Evolutionary conservation across 2,113 vertebrate species (phyloP), one percentile per base, ranked within the genome.

Genomic region (Rhinolophus ferrumequinum): DNA sequence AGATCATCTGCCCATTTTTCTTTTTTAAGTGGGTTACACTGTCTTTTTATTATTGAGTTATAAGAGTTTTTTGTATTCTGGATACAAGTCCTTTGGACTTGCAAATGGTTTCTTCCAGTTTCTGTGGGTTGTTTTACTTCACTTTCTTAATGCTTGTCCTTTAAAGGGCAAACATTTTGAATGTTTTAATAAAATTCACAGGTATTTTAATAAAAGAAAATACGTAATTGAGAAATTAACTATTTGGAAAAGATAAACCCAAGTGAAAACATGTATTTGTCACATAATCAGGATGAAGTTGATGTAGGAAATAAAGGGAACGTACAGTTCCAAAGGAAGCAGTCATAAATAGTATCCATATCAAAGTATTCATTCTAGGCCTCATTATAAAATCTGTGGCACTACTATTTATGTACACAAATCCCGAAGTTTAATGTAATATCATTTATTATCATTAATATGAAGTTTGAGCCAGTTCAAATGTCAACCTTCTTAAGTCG

Each of bases 81-180:
- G 16, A 15, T 54, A 76, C 14, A 80, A 84, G 41, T 16, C 30
- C 21, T 9, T 81, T 52, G 72, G 5, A 67, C 41, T 82, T 92
- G 24, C 16, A 96, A 81, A 60, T 69, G 81, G 35, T 83, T 73
- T 89, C 26, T 96, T 56, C 38, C 28, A 33, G 14, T 50, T 41
- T 44, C 41, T 75, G 16, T 44, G 62, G 15, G 19, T 58, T 64
- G 6, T 13, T 35, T 64, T 66, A 9, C 41, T 35, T 47, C 24
- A 33, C 1, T 58, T 56, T 94, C 44, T 92, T 19, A 28, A 56
- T 24, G 67, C 83, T 52, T 64, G 6, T 75, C 16, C 41, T 87
- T 54, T 83, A 30, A 75, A 83, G 12, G 41, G 2, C 24, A 90
- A 73, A 52, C 1, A 28, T 58, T 83, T 50, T 83, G 9, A 56